Evolutionary conservation across 2,113 vertebrate species (phyloP).

Genomic region (Aegypius monachus): DNA sequence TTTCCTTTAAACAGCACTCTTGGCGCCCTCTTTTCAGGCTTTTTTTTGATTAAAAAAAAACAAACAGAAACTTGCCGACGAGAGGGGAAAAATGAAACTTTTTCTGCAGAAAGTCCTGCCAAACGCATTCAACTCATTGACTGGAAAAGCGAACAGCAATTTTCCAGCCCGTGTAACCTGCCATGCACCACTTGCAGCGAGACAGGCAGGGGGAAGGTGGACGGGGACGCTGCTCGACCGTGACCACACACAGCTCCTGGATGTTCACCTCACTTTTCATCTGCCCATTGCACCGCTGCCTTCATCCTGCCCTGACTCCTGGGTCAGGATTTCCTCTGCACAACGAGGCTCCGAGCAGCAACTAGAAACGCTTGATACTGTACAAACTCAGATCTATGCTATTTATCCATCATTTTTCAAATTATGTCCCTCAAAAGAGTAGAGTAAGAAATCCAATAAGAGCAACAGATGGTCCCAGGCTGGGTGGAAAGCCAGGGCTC

Average conservation of each 20-base stretch:
- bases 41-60: background rate
- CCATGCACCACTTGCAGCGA: background rate
- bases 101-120: background rate
- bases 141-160: background rate
- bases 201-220: background rate
- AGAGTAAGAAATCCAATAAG: background rate
- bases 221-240: accelerated
- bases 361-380: accelerated
- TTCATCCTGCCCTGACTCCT: background rate
- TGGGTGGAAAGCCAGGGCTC: background rate
- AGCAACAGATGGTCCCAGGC: background rate
- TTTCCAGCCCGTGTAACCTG: background rate
- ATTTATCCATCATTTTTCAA: background rate
- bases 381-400: background rate
- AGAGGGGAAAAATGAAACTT: background rate
- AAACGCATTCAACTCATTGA: too few relatives aligned
- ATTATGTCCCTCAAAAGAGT: background rate
- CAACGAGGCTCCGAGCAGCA: background rate
- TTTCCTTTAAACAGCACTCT: background rate
- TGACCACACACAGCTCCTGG: background rate
- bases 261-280: background rate
- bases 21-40: background rate
- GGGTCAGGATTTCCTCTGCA: background rate
- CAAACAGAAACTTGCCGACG: background rate
- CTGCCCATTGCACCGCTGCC: background rate